Base-by-base conservation (phyloP, 2,797 vertebrate genomes). In the Enteromius mattozi region DNA sequence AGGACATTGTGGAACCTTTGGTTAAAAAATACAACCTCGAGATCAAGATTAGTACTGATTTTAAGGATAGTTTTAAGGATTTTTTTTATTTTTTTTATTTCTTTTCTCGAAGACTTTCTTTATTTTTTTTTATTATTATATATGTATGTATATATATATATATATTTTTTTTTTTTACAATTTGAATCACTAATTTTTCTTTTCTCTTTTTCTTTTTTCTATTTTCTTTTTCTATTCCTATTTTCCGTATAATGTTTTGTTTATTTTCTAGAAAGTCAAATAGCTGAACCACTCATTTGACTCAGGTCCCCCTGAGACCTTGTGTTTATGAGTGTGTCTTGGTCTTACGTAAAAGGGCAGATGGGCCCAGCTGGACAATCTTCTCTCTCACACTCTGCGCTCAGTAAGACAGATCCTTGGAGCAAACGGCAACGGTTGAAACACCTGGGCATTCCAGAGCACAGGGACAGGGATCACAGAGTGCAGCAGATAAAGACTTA, bases 261-360 rank as follows among this genome's bases (percentile, higher is more conserved):
- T 42, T 59, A 56, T 51, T 54, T 78, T 76, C 19, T 61, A 63
- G 27, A 49, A 24, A 78, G 35, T 65, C 16, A 72, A n/a, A 16
- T 33, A 54, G 19, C 21, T 66, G 27, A 76, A 54, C 35, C 69
- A 45, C 74, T 63, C 63, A 76, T 85, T 85, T 76, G 72, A 72
- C 42, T 27, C 19, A 4, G 45, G 59, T 51, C 78, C 79, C 76
- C 16, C 42, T n/a, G 86, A 80, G 83, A 74, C 59, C 9, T 42
- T 61, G 56, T 85, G 56, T 82, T 79, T 84, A 51, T 75, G 81
- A 79, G 84, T 27, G 75, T 69, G 63, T 79, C 65, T 76, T 59
- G 40, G 80, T 74, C 92, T 95, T 95, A 92, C 33, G 68, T 94
- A 94, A 89, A 93, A 92, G 82, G 89, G 87, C 93, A 95, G 92